Evolutionary conservation across 1,140 invertebrate species (phyloP).

Genomic region (Gonatopus flavifemur): DNA sequence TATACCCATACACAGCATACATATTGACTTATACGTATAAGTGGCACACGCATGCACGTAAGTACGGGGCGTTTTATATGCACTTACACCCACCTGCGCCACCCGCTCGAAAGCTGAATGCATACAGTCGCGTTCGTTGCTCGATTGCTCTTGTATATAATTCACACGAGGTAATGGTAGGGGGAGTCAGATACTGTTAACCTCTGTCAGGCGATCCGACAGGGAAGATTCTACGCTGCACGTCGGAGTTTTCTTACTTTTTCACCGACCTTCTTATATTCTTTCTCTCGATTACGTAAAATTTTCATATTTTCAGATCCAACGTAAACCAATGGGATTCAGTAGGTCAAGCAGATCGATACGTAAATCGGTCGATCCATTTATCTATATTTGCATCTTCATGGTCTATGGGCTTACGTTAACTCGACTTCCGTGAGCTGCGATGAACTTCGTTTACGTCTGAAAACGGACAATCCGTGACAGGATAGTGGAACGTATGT

Average conservation of each 20-base stretch:
- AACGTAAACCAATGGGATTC: not conserved
- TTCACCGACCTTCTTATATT: constrained; percentile 1
- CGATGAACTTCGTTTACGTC: no score
- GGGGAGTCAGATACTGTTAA: constrained; percentile 34
- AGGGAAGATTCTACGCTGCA: constrained; percentile 9
- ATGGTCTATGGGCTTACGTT: constrained; percentile 1
- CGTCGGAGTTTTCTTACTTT: not conserved
- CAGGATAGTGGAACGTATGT: no score
- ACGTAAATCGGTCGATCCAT: not conserved
- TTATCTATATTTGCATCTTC: not conserved
- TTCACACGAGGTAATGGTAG: constrained; percentile 13
- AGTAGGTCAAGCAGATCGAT: not conserved
- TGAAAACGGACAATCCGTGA: no score
- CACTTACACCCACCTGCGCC: constrained; percentile 31
- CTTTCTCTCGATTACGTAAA: constrained; percentile 18
- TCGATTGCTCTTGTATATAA: constrained; percentile 25
- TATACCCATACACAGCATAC: not conserved
- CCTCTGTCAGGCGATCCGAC: constrained; percentile 24
- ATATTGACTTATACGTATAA: constrained; percentile 5
- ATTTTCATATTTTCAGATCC: constrained; percentile 10
- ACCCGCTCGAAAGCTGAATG: constrained; percentile 24
- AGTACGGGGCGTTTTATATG: constrained; percentile 4
- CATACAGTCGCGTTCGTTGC: constrained; percentile 15
- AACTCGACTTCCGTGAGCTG: no score
- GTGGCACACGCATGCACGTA: constrained; percentile 16